phyloP scores from a whole-genome alignment of 23 tunicate genomes.

The Botrylloides violaceus region DNA sequence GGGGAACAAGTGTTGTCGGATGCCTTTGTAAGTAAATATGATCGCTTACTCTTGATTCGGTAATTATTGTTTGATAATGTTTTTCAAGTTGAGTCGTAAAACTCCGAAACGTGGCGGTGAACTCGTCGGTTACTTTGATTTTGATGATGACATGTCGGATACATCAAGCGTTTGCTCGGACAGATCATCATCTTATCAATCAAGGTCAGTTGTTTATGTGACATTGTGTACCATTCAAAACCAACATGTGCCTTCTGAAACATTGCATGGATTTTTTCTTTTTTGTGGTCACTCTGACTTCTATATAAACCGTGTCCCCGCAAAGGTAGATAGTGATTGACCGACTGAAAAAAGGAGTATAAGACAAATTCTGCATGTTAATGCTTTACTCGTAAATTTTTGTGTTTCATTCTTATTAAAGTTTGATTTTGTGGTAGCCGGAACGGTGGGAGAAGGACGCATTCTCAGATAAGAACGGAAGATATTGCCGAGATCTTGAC shows the following conservation, averaged over 20 bases:
- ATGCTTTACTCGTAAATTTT: neutral
- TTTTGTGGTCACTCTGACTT: too few species aligned
- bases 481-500: conserved; percentile 73
- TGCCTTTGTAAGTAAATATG: conserved; percentile 41
- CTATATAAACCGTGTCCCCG: too few species aligned
- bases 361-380: too few species aligned
- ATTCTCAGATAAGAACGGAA: conserved; percentile 26
- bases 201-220: neutral
- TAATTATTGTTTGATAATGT: neutral
- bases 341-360: too few species aligned
- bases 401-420: neutral
- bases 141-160: conserved; percentile 87
- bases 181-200: conserved; percentile 52
- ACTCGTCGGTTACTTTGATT: conserved; percentile 10
- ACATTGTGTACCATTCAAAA: too few species aligned
- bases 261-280: too few species aligned
- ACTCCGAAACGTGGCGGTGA: conserved; percentile 19
- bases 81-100: conserved; percentile 10
- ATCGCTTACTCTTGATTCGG: neutral
- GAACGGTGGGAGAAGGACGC: conserved; percentile 52
- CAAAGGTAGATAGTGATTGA: too few species aligned
- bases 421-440: conserved; percentile 18
- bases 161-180: conserved; percentile 94
- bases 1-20: conserved; percentile 68
- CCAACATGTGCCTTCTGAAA: too few species aligned